Percentiles rank a stretch among this genome's conserved stretches.
phyloP scores from a whole-genome alignment of 2,888 invertebrate species.

The Hypercompe scribonia region DNA sequence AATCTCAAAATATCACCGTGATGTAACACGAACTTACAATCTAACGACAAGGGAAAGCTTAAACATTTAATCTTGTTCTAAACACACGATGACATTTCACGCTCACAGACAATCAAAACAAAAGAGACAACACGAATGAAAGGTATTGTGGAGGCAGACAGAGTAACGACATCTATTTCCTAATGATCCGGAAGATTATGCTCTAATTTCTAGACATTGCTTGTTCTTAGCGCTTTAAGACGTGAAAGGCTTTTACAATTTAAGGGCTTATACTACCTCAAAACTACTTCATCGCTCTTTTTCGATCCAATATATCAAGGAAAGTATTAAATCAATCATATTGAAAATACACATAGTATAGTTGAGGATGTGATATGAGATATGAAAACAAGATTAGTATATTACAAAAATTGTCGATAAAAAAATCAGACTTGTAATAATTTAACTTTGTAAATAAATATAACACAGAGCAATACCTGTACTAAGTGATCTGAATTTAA shows the following conservation, averaged over 20 bases:
- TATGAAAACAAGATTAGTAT: too few species aligned
- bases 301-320: too few species aligned
- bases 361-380: too few species aligned
- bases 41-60: constrained; percentile 44
- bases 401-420: too few species aligned
- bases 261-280: too few species aligned
- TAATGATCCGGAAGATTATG: constrained; percentile 70
- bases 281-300: too few species aligned
- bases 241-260: constrained; percentile 65
- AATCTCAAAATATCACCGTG: constrained; percentile 29
- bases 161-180: constrained; percentile 58
- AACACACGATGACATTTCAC: constrained; percentile 43
- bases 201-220: constrained; percentile 70
- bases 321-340: too few species aligned
- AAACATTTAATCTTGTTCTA: constrained; percentile 36
- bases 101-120: constrained; percentile 36
- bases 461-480: too few species aligned
- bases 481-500: too few species aligned
- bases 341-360: too few species aligned
- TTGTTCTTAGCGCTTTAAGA: constrained; percentile 46
- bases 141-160: constrained; percentile 53
- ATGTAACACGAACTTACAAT: constrained; percentile 28
- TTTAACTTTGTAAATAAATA: too few species aligned
- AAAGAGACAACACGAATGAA: constrained; percentile 53
- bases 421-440: too few species aligned